Evolutionary conservation across 2,888 invertebrate species (phyloP).

Genomic region (Cosmopolites sordidus): DNA sequence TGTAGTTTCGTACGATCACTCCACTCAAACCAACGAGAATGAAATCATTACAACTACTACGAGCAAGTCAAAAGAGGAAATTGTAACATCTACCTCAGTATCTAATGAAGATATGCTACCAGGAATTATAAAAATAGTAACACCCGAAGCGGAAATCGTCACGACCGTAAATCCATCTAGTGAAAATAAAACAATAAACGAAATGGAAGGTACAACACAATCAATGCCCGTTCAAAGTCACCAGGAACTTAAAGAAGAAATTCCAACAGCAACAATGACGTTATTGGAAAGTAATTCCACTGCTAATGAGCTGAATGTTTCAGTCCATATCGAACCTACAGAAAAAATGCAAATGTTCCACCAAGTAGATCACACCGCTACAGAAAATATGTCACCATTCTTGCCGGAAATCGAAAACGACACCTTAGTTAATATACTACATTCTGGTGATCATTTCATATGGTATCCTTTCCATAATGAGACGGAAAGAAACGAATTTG

Average conservation of each 20-base stretch:
- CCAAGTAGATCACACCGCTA: conserved; percentile 25
- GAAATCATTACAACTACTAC: background rate
- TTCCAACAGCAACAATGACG: too few species aligned
- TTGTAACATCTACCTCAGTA: background rate
- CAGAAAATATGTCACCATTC: conserved; percentile 62
- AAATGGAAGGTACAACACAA: too few species aligned
- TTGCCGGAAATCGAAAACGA: conserved; percentile 63
- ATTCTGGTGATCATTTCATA: conserved; percentile 51
- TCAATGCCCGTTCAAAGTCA: too few species aligned
- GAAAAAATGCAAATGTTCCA: background rate
- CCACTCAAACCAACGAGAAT: background rate
- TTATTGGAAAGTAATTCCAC: too few species aligned
- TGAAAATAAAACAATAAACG: conserved; percentile 5
- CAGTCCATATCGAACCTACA: background rate
- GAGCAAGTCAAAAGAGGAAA: background rate
- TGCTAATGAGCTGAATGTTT: background rate
- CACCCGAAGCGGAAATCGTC: conserved; percentile 27
- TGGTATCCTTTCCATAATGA: conserved; percentile 28
- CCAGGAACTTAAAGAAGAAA: too few species aligned
- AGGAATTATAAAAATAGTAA: conserved; percentile 20
- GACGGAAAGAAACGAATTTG: conserved; percentile 31
- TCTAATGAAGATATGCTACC: background rate
- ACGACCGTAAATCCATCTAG: conserved; percentile 10
- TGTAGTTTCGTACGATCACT: background rate
- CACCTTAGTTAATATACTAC: conserved; percentile 56